phyloP scores from a whole-genome alignment of 2,888 invertebrate species.

The Latrodectus elegans region DNA sequence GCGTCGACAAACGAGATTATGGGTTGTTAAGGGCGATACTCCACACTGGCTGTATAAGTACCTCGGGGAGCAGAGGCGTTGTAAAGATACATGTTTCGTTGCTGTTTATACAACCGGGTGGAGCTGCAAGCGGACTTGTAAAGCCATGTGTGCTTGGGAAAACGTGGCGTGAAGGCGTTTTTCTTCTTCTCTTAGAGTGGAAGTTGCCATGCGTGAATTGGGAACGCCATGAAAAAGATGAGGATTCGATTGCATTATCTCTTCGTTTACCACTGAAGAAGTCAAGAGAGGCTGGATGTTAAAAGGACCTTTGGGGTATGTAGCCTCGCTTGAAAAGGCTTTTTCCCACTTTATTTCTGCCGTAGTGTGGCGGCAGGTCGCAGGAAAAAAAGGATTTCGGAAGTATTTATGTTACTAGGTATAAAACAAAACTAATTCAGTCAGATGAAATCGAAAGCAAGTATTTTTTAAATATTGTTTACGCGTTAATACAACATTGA shows the following conservation, averaged over 20 bases:
- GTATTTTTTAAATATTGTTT: too few species aligned
- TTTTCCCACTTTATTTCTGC: too few species aligned
- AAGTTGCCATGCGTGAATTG: background rate
- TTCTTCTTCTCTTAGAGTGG: background rate
- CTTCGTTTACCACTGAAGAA: conserved; percentile 7
- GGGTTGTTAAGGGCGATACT: conserved; percentile 59
- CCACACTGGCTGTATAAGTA: conserved; percentile 42
- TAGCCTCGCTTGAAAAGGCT: too few species aligned
- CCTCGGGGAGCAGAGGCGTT: conserved; percentile 33
- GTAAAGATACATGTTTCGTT: conserved; percentile 41
- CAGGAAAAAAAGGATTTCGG: too few species aligned
- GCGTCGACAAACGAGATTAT: conserved; percentile 65
- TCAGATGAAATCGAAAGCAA: too few species aligned
- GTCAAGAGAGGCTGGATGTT: background rate
- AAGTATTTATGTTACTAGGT: too few species aligned
- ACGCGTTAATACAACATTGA: too few species aligned
- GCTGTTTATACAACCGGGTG: conserved; percentile 34
- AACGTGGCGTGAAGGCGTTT: background rate
- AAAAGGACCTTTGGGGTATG: conserved; percentile 2
- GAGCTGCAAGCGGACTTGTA: conserved; percentile 14
- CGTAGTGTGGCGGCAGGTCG: too few species aligned
- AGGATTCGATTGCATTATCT: conserved; percentile 23
- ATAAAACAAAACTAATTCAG: too few species aligned
- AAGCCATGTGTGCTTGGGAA: background rate
- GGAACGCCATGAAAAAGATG: conserved; percentile 12